These are phyloP conservation scores for Halcyon chelicuti DNA, from an alignment of 2,797 vertebrate species.

Conservation along the genomic window DNA sequence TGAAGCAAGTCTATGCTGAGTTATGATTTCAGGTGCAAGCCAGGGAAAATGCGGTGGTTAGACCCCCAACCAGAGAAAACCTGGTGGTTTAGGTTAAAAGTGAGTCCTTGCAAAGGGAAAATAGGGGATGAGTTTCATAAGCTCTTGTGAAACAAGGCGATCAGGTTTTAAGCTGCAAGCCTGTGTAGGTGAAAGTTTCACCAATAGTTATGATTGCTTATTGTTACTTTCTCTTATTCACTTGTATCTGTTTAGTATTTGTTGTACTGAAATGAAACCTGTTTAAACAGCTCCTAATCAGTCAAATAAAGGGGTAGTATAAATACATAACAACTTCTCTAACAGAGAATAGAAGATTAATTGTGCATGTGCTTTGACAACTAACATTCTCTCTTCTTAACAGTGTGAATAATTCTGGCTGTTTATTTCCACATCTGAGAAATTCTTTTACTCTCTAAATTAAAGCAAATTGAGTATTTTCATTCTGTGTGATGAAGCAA, in stretches of 20 bases:
- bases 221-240: not conserved
- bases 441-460: not conserved
- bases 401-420: not conserved
- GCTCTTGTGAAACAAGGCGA: not conserved
- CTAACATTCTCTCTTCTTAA: not conserved
- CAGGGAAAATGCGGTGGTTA: not conserved
- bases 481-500: not conserved
- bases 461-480: not conserved
- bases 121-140: not conserved
- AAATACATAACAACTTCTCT: not conserved
- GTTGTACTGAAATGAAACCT: not conserved
- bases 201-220: not conserved
- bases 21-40: constrained; percentile 49
- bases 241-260: not conserved
- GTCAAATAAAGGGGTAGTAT: not conserved
- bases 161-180: not conserved
- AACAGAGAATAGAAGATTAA: not conserved
- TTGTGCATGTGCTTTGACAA: not conserved
- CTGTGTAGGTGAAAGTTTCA: not conserved
- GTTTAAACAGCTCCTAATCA: not conserved
- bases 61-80: constrained; percentile 1
- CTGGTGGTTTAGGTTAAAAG: not conserved
- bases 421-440: not conserved
- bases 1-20: constrained; percentile 16
- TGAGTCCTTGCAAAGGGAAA: not conserved